These are phyloP conservation scores for Nowickia ferox DNA, from an alignment of 2,888 invertebrate species.

Conservation along the genomic window DNA sequence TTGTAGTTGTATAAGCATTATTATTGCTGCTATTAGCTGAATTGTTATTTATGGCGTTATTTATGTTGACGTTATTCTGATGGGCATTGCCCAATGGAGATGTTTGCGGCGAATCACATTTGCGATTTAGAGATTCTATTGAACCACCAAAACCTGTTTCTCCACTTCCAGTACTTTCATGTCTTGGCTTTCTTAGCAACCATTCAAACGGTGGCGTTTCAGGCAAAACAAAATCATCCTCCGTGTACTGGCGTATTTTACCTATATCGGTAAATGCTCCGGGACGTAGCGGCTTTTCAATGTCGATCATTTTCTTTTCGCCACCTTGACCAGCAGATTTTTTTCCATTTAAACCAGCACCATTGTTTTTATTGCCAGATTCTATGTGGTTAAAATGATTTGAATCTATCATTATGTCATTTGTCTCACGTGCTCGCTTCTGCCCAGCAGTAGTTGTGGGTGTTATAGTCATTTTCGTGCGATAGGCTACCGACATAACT, in stretches of 20 bases:
- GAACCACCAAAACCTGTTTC: slow-evolving; percentile 75
- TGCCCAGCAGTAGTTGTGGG: slow-evolving; percentile 88
- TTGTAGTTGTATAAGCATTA: slow-evolving; percentile 75
- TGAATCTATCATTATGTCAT: slow-evolving; percentile 93
- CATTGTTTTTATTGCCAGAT: slow-evolving; percentile 66
- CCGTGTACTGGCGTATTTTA: slow-evolving; percentile 85
- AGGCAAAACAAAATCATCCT: slow-evolving; percentile 85
- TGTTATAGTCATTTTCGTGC: slow-evolving; percentile 95
- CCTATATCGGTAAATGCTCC: slow-evolving; percentile 90
- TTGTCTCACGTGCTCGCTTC: slow-evolving; percentile 81
- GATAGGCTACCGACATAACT: slow-evolving; percentile 91
- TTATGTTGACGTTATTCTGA: slow-evolving; percentile 72
- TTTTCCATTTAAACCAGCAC: slow-evolving; percentile 85
- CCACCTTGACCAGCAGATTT: slow-evolving; percentile 77
- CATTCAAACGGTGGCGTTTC: slow-evolving; percentile 88
- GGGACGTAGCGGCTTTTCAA: slow-evolving; percentile 89
- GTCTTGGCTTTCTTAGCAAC: slow-evolving; percentile 80
- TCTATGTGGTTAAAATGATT: slow-evolving; percentile 89
- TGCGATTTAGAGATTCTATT: slow-evolving; percentile 78
- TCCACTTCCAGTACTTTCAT: slow-evolving; percentile 75
- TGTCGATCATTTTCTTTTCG: slow-evolving; percentile 88
- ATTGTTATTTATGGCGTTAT: slow-evolving; percentile 70
- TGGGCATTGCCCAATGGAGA: slow-evolving; percentile 73
- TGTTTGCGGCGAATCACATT: slow-evolving; percentile 76
- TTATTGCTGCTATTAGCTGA: slow-evolving; percentile 73